Evolutionary conservation across 2,888 invertebrate genomes (phyloP), one percentile per base, ranked within the genome.

Genomic region (Cosmopolites sordidus): DNA sequence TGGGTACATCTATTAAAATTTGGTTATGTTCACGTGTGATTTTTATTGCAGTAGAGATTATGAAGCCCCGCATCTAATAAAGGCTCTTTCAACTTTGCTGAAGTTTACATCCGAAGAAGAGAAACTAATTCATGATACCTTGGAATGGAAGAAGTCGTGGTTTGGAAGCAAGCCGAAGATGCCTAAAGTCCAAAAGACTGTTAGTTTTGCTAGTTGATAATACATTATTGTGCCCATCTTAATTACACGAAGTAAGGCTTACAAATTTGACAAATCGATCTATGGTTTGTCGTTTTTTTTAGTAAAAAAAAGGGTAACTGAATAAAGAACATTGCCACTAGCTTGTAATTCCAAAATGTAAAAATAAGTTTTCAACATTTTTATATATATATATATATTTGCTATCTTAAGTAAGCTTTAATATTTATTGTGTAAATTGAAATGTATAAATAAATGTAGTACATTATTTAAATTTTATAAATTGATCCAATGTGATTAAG

Each of bases 31-130:
- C 9, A 27, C 27, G 9, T 9, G 27, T 5, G 27, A 9, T 12
- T 27, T 22, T 22, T 38, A 30, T 52, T 47, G 22, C 17, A 87
- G 90, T 69, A 80, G 90, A 58, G 94, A 94, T 74, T 79, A 85
- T 27, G 85, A 94, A 79, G 93, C 94, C 37, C 81, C 92, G 16
- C 94, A 95, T 73, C 77, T 95, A 66, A 92, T 92, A 11, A 83
- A 89, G 67, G 94, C 94, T 1, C 87, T 95, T 1, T 83, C 92
- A 0, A 88, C 89, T 0, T 75, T 95, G 48, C 78, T 95, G 22
- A 83, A 90, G 58, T 86, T 95, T 58, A 86, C 86, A 0, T 81
- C 85, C 16, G 93, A 93, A 66, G 95, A 95, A 73, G 93, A 95
- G 68, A 84, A 87, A 64, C 73, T 92, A 6, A 78, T 95, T 5